Conservation (phyloP, 2,888 invertebrate species). For the Ochlodes sylvanus region DNA sequence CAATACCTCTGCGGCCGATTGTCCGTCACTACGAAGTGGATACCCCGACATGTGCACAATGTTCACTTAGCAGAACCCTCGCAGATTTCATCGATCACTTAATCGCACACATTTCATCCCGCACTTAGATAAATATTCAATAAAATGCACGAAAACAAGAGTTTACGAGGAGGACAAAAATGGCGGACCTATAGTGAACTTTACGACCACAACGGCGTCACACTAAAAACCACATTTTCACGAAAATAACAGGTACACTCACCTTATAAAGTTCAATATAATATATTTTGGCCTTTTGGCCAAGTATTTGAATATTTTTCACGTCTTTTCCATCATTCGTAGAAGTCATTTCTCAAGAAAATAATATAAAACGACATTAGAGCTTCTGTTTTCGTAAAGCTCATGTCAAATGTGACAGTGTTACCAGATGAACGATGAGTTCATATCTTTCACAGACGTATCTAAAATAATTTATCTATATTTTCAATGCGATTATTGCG, state of each 20-base stretch:
- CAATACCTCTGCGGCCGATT: constrained; percentile 25
- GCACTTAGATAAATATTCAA: constrained; percentile 37
- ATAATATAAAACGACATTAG: constrained; percentile 84
- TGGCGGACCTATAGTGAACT: constrained; percentile 79
- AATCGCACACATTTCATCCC: constrained; percentile 28
- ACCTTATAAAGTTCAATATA: constrained; percentile 82
- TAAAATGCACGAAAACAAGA: constrained; percentile 78
- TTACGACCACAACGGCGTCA: constrained; percentile 77
- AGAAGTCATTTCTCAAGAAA: constrained; percentile 85
- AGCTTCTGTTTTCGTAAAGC: constrained; percentile 84
- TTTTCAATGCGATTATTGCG: no score
- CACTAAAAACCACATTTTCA: constrained; percentile 51
- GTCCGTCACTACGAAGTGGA: constrained; percentile 8
- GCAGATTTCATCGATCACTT: constrained; percentile 16
- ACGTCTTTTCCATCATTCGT: constrained; percentile 84
- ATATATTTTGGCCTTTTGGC: constrained; percentile 78
- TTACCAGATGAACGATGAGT: constrained; percentile 50
- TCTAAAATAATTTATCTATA: neutral
- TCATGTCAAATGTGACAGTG: constrained; percentile 77
- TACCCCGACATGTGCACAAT: constrained; percentile 14
- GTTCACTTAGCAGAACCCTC: neutral
- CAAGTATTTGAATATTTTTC: constrained; percentile 79
- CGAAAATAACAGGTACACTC: constrained; percentile 62
- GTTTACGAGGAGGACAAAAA: constrained; percentile 72
- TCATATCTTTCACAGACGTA: neutral